Evolutionary conservation across 2,113 vertebrate genomes (phyloP).

Genomic region (Lipophrys pholis): DNA sequence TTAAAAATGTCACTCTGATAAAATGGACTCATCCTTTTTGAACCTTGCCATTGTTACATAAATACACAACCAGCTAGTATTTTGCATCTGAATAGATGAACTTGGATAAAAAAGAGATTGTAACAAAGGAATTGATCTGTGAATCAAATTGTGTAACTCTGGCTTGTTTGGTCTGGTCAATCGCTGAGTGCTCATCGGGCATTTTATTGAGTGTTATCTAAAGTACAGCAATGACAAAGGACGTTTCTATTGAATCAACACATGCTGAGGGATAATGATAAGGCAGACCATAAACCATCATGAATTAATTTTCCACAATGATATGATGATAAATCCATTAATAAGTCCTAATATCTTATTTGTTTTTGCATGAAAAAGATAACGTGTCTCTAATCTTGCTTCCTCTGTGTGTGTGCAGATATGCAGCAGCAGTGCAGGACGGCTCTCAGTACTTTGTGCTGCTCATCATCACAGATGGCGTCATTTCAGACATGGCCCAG

Average conservation of each 20-base stretch:
- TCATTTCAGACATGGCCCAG: constrained; percentile 98
- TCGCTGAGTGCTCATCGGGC: constrained; percentile 1
- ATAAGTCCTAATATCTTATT: constrained; percentile 9
- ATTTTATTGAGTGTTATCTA: constrained; percentile 42
- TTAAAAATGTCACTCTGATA: constrained; percentile 72
- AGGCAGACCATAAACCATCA: not conserved
- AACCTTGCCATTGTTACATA: constrained; percentile 22
- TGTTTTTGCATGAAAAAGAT: constrained; percentile 7
- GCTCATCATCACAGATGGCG: constrained; percentile 96
- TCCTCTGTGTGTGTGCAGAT: constrained; percentile 73
- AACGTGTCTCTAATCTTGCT: not conserved
- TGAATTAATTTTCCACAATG: constrained; percentile 13
- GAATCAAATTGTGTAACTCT: constrained; percentile 17
- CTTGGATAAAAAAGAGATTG: constrained; percentile 23
- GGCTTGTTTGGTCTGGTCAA: constrained; percentile 26
- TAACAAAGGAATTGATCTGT: constrained; percentile 33
- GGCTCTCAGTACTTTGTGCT: constrained; percentile 95
- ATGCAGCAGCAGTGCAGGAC: constrained; percentile 90
- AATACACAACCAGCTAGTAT: constrained; percentile 15
- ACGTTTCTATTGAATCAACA: constrained; percentile 24
- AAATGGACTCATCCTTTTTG: constrained; percentile 54
- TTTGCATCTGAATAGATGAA: constrained; percentile 59
- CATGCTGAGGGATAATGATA: constrained; percentile 4
- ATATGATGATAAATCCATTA: constrained; percentile 9
- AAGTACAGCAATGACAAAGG: constrained; percentile 16